These are phyloP conservation scores for Anoncus sp. DNA, from an alignment of 2,888 invertebrate genomes.

Conservation along the genomic window DNA sequence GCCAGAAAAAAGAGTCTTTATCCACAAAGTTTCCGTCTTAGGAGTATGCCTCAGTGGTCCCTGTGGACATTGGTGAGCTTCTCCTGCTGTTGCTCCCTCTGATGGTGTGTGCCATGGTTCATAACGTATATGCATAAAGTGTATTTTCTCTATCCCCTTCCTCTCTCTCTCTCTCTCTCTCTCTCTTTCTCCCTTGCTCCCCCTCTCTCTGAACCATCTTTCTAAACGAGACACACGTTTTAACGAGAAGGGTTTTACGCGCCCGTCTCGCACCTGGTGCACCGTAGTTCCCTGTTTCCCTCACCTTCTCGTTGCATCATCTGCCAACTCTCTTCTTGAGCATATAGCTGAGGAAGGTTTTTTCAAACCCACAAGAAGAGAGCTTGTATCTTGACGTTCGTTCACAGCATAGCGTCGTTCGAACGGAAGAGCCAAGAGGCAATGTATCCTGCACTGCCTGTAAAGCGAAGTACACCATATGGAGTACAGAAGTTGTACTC, in stretches of 20 bases:
- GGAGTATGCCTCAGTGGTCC: slow-evolving; percentile 44
- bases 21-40: slow-evolving; percentile 50
- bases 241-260: slow-evolving; percentile 69
- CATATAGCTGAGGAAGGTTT: slow-evolving; percentile 23
- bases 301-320: slow-evolving; percentile 25
- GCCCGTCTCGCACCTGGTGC: slow-evolving; percentile 71
- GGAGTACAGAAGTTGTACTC: slow-evolving; percentile 45
- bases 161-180: too few species aligned
- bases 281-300: slow-evolving; percentile 50
- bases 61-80: slow-evolving; percentile 38
- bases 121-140: slow-evolving; percentile 56
- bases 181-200: slow-evolving; percentile 29
- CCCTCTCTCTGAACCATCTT: slow-evolving; percentile 58
- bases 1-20: slow-evolving; percentile 51
- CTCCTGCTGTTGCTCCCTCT: slow-evolving; percentile 26
- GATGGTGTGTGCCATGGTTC: slow-evolving; percentile 32
- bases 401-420: slow-evolving; percentile 43
- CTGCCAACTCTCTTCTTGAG: slow-evolving; percentile 6
- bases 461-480: slow-evolving; percentile 47
- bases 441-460: slow-evolving; percentile 32
- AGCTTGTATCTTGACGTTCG: slow-evolving; percentile 39
- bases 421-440: slow-evolving; percentile 44
- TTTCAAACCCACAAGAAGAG: slow-evolving; percentile 41
- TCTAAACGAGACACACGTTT: slow-evolving; percentile 66
- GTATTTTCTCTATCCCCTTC: too few species aligned